phyloP scores from a whole-genome alignment of 2,888 invertebrate species.

The Helicoverpa assulta region DNA sequence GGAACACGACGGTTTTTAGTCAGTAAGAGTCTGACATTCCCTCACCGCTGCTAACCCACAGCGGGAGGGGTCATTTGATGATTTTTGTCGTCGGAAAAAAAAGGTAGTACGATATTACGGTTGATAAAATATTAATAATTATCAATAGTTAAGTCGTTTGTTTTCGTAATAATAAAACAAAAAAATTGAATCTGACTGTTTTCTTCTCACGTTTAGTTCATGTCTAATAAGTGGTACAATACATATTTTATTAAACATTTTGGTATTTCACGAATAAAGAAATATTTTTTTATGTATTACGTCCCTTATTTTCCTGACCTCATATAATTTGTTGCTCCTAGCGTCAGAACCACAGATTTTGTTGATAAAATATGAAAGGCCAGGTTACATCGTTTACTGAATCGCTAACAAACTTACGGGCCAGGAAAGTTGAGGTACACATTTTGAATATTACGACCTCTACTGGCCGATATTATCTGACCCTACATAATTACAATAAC shows the following conservation, averaged over 20 bases:
- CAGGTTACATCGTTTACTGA: constrained; percentile 27
- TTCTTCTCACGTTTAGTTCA: not conserved
- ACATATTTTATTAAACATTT: not conserved
- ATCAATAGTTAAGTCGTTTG: too few species aligned
- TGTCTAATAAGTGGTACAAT: not conserved
- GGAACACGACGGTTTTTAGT: too few species aligned
- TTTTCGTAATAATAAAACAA: too few species aligned
- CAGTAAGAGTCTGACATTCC: too few species aligned
- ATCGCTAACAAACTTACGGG: constrained; percentile 34
- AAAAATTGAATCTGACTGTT: too few species aligned
- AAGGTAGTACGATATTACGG: not conserved
- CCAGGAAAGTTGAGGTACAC: constrained; percentile 35
- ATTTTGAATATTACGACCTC: constrained; percentile 43
- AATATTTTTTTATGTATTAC: not conserved
- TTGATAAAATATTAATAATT: too few species aligned
- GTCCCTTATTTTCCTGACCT: not conserved
- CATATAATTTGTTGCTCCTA: not conserved
- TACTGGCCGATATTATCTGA: constrained; percentile 64
- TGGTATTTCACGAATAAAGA: not conserved
- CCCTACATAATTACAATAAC: constrained; percentile 75
- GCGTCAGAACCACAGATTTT: constrained; percentile 24
- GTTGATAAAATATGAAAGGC: constrained; percentile 31
- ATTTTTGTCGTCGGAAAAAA: too few species aligned
- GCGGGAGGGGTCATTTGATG: too few species aligned
- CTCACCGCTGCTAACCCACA: too few species aligned